Base-by-base conservation (phyloP, 2,113 vertebrate genomes). In the Callospermophilus lateralis region DNA sequence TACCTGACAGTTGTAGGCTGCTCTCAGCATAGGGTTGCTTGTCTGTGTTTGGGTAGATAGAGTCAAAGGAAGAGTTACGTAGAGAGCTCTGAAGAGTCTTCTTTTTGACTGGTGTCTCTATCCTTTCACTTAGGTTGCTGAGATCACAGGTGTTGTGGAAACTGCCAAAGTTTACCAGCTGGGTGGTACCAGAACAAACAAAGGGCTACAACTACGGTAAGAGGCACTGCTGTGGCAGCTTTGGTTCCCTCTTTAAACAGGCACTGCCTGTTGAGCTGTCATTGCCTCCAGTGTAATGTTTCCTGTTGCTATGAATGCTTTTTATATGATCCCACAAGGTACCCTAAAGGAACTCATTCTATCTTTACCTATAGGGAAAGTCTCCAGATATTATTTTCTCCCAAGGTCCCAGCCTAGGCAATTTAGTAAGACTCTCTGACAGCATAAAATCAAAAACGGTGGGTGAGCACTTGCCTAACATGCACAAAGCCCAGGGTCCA, bases 91-190 rank as follows among this genome's bases (percentile, higher is more conserved):
- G 8, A 73, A 7, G 42, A 55, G 8, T 89, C 30, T 96, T 30
- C 83, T 90, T 90, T 91, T 26, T 97, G 37, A 95, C 48, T 45
- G 2, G 34, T 58, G 8, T 97, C 97, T 96, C 92, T 92, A 42
- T 77, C 83, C 94, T 85, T 78, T 98, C 95, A 1, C 97, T 53
- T 12, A 99, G 99, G 99, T 99, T 81, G 99, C 99, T 95, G 99
- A 99, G 98, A 99, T 99, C 96, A 99, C 99, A 12, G 99, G 99
- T 83, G 99, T 99, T 84, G 99, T 99, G 70, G 99, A 99, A 98
- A 99, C 99, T 0, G 99, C 99, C 8, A 99, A 99, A 89, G 99
- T 99, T 98, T 99, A 99, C 98, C 99, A 99, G 95, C 99, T 99
- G 65, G 99, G 99, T 42, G 98, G 99, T 39, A 99, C 99, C n/a